Conservation (phyloP, 2,113 vertebrate genomes). For the Epinephelus moara region DNA sequence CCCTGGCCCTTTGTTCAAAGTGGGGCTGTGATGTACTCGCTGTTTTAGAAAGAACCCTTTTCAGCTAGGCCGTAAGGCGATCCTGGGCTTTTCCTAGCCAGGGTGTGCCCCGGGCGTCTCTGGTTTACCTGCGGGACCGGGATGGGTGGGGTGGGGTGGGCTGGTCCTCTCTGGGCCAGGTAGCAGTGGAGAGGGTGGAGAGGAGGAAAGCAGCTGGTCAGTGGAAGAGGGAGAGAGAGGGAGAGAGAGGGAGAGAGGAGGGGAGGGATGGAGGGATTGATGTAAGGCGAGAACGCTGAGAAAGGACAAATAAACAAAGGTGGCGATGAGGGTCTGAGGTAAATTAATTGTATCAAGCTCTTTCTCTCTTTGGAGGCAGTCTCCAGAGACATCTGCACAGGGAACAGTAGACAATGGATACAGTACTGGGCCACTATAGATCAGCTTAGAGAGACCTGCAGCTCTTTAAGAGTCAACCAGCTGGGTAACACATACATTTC, state of each 20-base stretch:
- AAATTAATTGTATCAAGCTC: slow-evolving; percentile 76
- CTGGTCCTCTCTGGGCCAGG: slow-evolving; percentile 16
- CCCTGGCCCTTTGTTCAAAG: slow-evolving; percentile 70
- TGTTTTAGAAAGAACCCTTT: slow-evolving; percentile 79
- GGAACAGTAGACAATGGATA: slow-evolving; percentile 43
- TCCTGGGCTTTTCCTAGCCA: slow-evolving; percentile 79
- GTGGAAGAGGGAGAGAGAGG: slow-evolving; percentile 35
- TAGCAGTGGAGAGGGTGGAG: slow-evolving; percentile 23
- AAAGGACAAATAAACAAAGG: slow-evolving; percentile 84
- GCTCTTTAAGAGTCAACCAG: slow-evolving; percentile 1
- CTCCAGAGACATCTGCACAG: slow-evolving; percentile 51
- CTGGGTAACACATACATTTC: not conserved
- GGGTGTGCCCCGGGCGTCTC: slow-evolving; percentile 80
- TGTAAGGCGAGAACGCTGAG: slow-evolving; percentile 84
- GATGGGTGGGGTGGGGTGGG: slow-evolving; percentile 39
- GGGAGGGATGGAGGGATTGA: slow-evolving; percentile 58
- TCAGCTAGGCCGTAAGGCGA: slow-evolving; percentile 82
- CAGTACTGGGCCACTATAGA: slow-evolving; percentile 5
- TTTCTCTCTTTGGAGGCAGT: slow-evolving; percentile 41
- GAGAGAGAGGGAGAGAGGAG: slow-evolving; percentile 8
- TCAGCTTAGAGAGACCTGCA: slow-evolving; percentile 17
- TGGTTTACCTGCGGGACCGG: slow-evolving; percentile 82
- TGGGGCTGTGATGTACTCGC: slow-evolving; percentile 59
- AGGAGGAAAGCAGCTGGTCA: slow-evolving; percentile 72
- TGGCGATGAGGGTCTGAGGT: slow-evolving; percentile 77